Base-by-base conservation (phyloP, 2,113 vertebrate species). In the Tichodroma muraria region DNA sequence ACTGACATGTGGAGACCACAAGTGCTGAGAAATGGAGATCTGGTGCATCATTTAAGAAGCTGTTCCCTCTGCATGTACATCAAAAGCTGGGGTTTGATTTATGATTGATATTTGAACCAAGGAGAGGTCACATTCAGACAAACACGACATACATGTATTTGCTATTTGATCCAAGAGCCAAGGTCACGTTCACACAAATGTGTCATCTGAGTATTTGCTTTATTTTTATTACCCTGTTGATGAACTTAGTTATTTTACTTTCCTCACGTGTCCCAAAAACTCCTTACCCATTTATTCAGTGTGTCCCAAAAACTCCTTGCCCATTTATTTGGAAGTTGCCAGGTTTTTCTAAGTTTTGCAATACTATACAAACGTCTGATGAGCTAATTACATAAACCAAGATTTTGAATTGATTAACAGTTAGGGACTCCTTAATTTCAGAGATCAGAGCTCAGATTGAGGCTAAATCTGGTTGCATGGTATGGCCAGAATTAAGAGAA, bases 131-230 rank as follows among this genome's bases (percentile, higher is more conserved):
- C 71, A 90, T 80, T 91, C 27, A 7, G 84, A 59, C 64, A 93
- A 93, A 87, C 53, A 70, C 0, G 15, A 60, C 85, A 70, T 72
- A 85, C 65, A 63, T 73, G 24, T 70, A 77, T 85, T 66, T 85
- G 94, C 71, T 63, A 94, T 47, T 80, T 83, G 94, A 94, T 91
- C 85, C 91, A 68, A 75, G 65, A 81, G 19, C 60, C 89, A 95
- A 87, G 88, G 92, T 94, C 92, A 90, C 9, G 30, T 91, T 95
- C 88, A 78, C 54, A 88, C 85, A 57, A 81, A 91, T 37, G 66
- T 85, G 79, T 77, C 78, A 82, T 56, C 54, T 54, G 75, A 83
- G 35, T 59, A 73, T 83, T 80, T 70, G 63, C 25, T 88, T 15
- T 88, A 85, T 42, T 93, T 91, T 90, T 93, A 92, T 63, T 61